phyloP scores from a whole-genome alignment of 2,113 vertebrate species.

The Phasianus colchicus region DNA sequence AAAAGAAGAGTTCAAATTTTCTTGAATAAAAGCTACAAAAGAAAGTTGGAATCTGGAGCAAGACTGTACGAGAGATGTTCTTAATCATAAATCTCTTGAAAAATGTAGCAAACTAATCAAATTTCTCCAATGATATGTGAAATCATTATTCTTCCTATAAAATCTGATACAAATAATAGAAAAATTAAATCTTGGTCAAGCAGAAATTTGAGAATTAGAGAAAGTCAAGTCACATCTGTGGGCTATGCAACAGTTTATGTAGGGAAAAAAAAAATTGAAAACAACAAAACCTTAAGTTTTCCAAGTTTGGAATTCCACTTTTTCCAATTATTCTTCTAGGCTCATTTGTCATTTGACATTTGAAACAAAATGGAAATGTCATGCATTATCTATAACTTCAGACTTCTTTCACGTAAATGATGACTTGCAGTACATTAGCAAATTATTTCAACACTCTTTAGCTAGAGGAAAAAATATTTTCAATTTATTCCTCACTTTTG shows the following conservation, averaged over 20 bases:
- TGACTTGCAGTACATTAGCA: neutral
- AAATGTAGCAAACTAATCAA: neutral
- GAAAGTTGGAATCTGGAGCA: neutral
- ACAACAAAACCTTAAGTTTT: neutral
- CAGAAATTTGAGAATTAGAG: neutral
- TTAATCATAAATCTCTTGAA: neutral
- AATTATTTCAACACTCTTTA: neutral
- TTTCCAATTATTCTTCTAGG: neutral
- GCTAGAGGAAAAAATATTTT: neutral
- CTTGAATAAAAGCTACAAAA: neutral
- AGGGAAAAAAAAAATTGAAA: neutral
- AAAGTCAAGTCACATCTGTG: neutral
- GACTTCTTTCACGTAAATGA: neutral
- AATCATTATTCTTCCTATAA: neutral
- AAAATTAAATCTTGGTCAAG: neutral
- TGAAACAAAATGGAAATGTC: neutral
- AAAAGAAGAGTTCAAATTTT: neutral
- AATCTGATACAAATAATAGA: neutral
- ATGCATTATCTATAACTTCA: neutral
- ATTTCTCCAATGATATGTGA: neutral
- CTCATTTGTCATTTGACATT: rapidly evolving
- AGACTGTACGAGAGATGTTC: neutral
- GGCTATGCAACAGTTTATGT: neutral
- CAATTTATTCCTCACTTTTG: neutral
- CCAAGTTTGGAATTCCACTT: neutral